These are phyloP conservation scores for Sminthopsis crassicaudata DNA, from an alignment of 2,113 vertebrate species.

Conservation along the genomic window DNA sequence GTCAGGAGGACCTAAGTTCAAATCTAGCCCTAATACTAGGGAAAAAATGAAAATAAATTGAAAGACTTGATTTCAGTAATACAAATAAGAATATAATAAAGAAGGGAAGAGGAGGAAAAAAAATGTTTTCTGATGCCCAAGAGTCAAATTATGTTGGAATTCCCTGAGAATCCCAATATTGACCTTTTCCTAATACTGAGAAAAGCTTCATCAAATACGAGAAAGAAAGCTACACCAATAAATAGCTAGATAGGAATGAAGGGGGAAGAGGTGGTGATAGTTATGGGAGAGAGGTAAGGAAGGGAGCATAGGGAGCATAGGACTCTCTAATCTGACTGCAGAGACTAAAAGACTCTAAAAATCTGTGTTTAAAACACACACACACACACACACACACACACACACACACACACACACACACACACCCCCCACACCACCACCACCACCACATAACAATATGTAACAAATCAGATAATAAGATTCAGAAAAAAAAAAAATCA, in stretches of 20 bases:
- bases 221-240: neutral
- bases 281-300: neutral
- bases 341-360: neutral
- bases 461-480: neutral
- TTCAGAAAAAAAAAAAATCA: neutral
- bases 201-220: neutral
- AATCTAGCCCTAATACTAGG: neutral
- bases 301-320: too few relatives aligned
- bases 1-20: too few relatives aligned
- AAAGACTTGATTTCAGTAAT: neutral
- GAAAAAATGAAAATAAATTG: neutral
- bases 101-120: neutral
- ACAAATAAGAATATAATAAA: neutral
- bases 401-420: neutral
- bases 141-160: neutral
- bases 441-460: neutral
- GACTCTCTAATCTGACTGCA: neutral
- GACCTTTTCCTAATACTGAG: neutral
- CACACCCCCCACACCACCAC: too few relatives aligned
- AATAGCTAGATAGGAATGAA: neutral
- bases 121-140: neutral
- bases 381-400: neutral
- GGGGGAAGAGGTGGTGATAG: neutral
- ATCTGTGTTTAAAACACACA: neutral
- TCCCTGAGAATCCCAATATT: neutral